Evolutionary conservation across 1,140 invertebrate species (phyloP), one percentile per base, ranked within the genome.

Genomic region (Drosophila melanica): DNA sequence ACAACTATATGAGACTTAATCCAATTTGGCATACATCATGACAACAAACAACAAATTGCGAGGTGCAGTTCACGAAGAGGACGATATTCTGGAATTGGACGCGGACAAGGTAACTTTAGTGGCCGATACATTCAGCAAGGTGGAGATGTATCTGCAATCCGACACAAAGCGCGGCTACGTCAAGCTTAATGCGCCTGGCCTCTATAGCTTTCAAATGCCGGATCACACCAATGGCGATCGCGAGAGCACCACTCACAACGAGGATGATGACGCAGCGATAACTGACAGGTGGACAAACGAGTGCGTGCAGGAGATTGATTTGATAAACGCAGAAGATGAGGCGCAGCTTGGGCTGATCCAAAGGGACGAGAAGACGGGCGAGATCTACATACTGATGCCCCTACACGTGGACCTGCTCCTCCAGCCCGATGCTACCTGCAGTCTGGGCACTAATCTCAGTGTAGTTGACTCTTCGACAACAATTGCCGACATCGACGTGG

Each of bases 381-480:
- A 86, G 16, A 8, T 45, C 0, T 81, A 63, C 20, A 85, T 86
- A 58, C 9, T 86, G 0, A 4, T 86, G 44, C 81, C 81, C 4
- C 20, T 85, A 0, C 74, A 77, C 10, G 7, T 85, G 1, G 59
- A 86, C 14, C 10, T 77, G 9, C 33, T 85, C 4, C 14, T 85
- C 16, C 18, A 75, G 11, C 45, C 62, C n/a, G 41, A 51, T 9
- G 6, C 18, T 4, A 11, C 8, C 33, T 0, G 33, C 33, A 9
- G 9, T 41, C n/a, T 11, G 2, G 8, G 11, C 5, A 12, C 23
- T 1, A 10, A 4, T 11, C n/a, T 42, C 8, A 11, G 3, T 4
- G 12, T 2, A 0, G 2, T 3, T 0, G 23, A 44, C 4, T 58
- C 55, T 6, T 10, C 41, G 10, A 42, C 10, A 9, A 45, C 55